Evolutionary conservation across 2,113 vertebrate genomes (phyloP).

Genomic region (Cyanoramphus novaezelandiae): DNA sequence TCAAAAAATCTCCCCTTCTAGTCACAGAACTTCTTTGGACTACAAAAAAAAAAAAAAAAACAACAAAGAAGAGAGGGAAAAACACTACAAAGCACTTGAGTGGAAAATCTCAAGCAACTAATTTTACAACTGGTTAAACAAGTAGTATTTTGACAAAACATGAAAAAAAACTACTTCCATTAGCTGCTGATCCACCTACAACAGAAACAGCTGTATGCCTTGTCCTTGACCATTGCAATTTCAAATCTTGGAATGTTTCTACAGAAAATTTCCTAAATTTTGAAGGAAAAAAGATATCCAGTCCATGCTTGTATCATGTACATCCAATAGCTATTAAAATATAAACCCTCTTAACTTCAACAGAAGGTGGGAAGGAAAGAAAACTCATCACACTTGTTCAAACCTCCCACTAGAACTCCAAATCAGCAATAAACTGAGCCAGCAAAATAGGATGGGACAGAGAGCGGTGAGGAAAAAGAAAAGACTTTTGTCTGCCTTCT

Average conservation of each 20-base stretch:
- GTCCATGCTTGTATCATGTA: not conserved
- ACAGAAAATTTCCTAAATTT: not conserved
- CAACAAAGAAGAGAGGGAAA: not conserved
- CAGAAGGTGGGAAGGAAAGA: not conserved
- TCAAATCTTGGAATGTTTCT: not conserved
- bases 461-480: not conserved
- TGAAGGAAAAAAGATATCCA: not conserved
- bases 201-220: not conserved
- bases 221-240: not conserved
- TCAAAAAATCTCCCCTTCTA: not conserved
- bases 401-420: not conserved
- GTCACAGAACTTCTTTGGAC: not conserved
- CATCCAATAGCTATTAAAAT: not conserved
- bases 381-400: not conserved
- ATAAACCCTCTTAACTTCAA: not conserved
- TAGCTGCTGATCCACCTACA: not conserved
- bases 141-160: not conserved
- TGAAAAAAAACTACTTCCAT: not conserved
- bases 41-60: not conserved
- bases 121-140: not conserved
- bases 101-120: not conserved
- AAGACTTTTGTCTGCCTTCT: not conserved
- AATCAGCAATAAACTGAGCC: not conserved
- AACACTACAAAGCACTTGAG: not conserved
- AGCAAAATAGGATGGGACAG: not conserved